Percentiles rank a stretch among this genome's conserved stretches.
Conservation (phyloP, 2,888 invertebrate genomes). For the Amphipyra tragopoginis region DNA sequence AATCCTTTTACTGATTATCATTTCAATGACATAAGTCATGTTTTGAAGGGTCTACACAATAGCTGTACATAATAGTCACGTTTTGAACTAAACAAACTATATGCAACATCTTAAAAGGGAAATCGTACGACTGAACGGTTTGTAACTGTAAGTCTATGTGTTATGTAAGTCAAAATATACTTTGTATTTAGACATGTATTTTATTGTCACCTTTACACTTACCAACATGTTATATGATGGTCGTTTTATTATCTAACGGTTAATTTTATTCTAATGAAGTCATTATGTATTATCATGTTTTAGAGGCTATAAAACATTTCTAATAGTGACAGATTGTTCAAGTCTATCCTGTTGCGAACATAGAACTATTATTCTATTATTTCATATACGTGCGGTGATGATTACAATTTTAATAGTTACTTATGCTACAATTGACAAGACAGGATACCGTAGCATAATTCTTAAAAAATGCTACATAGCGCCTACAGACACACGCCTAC, state of each 20-base stretch:
- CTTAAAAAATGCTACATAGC: conserved; percentile 49
- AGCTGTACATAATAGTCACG: conserved; percentile 60
- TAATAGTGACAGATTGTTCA: neutral
- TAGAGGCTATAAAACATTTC: conserved; percentile 1
- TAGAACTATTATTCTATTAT: no score
- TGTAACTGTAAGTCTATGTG: conserved; percentile 8
- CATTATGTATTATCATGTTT: conserved; percentile 12
- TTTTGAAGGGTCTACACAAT: conserved; percentile 78
- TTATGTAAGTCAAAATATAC: conserved; percentile 27
- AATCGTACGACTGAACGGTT: conserved; percentile 22
- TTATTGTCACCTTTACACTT: conserved; percentile 7
- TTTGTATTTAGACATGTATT: neutral
- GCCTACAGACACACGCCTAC: conserved; percentile 62
- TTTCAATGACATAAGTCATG: conserved; percentile 88
- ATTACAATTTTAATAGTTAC: no score
- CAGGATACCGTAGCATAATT: conserved; percentile 30
- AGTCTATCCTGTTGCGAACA: neutral
- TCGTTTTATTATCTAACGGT: conserved; percentile 10
- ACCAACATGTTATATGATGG: conserved; percentile 13
- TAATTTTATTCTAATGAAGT: neutral
- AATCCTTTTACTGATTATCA: conserved; percentile 89
- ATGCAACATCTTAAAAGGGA: conserved; percentile 38
- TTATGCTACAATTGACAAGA: conserved; percentile 3
- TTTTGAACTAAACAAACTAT: conserved; percentile 49
- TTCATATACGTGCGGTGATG: no score